Base-by-base conservation (phyloP, 2,797 vertebrate genomes). In the Coregonus sp. region DNA sequence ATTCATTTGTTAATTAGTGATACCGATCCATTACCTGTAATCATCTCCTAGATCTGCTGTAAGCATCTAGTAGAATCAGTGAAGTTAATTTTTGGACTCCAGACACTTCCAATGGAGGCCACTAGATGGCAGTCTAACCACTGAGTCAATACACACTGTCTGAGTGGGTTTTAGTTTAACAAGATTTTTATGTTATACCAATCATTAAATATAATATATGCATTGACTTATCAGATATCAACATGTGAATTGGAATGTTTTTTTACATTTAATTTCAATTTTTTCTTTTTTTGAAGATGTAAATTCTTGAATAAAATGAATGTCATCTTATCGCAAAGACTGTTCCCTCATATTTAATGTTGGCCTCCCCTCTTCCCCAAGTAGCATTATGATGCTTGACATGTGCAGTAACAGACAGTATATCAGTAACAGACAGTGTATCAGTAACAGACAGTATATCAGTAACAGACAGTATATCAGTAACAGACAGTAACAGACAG, bases 91-190 rank as follows among this genome's bases (percentile, higher is more conserved):
- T 9, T 9, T 47, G 2, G 7, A 9, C 7, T 47, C 40, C 40
- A 47, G 40, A 47, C 40, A 47, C 40, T 47, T 70, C 69, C 37
- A 0, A 16, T 68, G 15, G 31, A 72, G 12, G 20, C 50, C 15
- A 72, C 25, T 72, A 52, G 70, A 5, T 51, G 50, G 70, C 51
- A 72, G 47, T 72, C 25, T 72, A 52, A 72, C 29, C 25, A 72
- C 70, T 31, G 70, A 54, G 15, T 51, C 25, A 54, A 72, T 52
- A 52, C 50, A 52, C 40, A 12, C 9, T 9, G 40, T 47, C 9
- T 47, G 9, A 1, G 11, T 25, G 9, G 20, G 2, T 0, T 1
- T 61, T 29, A 11, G 20, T 25, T 12, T 20, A 63, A 63, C 59
- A 63, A 63, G 20, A 63, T 63, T 20, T 47, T 2, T 11, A 63